Evolutionary conservation across 1,140 invertebrate species (phyloP), one percentile per base, ranked within the genome.

Genomic region (Galendromus occidentalis): DNA sequence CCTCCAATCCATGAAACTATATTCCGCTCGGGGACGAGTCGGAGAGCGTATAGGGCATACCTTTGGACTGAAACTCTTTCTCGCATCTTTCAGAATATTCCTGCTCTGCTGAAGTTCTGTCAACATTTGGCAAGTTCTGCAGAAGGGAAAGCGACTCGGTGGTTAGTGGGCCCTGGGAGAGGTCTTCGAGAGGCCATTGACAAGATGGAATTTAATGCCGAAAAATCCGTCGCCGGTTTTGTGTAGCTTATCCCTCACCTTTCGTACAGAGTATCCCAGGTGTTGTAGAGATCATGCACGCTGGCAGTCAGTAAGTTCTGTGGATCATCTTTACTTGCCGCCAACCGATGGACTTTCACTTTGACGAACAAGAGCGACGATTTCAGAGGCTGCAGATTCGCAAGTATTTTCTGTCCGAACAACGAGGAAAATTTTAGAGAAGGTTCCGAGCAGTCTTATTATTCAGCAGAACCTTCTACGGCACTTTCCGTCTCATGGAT

Each of bases 231-330:
- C n/a, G n/a, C n/a, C n/a, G n/a, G n/a, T n/a, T n/a, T n/a, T n/a
- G n/a, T n/a, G n/a, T n/a, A n/a, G n/a, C n/a, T n/a, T n/a, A 59
- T 5, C 14, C 25, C 25, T 18, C 25, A 59, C 51, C 51, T 59
- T 59, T 59, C 51, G 51, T 59, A 59, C 17, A 59, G 51, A 17
- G 51, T 59, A 9, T 59, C 51, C 51, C 51, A 59, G 4, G 51
- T 59, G 51, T 59, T 59, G 51, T 59, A 59, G 2, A 59, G 20
- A 33, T 59, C 51, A 14, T 33, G 51, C 6, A 59, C 51, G 51
- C 33, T 33, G 25, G 25, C 14, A 17, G 51, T 59, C 14, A 59
- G 51, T 4, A 33, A 59, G 33, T 14, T 29, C 14, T 29, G 25
- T 14, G 25, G 51, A 33, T 59, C 51, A 9, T 25, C 25, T 14